Percentiles rank a stretch among this genome's conserved stretches.
Conservation (phyloP, 2,888 invertebrate genomes). For the Fragum whitleyi region DNA sequence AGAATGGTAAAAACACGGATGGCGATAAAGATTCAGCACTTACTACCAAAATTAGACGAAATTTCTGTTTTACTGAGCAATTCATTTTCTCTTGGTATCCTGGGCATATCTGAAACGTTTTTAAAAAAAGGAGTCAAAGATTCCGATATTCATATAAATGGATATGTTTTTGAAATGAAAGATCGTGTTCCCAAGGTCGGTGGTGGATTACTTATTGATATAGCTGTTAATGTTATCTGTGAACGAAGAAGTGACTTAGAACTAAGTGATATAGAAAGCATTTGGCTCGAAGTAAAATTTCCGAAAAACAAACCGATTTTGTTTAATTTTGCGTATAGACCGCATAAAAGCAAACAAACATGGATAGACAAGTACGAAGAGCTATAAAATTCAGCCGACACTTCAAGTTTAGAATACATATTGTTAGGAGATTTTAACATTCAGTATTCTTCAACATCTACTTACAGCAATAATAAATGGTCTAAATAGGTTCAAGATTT, state of each 20-base stretch:
- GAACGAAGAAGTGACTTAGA: background rate
- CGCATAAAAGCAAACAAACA: background rate
- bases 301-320: background rate
- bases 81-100: background rate
- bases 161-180: background rate
- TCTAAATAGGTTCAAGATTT: background rate
- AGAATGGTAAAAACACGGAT: background rate
- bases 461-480: background rate
- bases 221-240: background rate
- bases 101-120: background rate
- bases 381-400: too few species aligned
- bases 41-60: background rate
- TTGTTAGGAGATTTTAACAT: background rate
- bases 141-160: background rate
- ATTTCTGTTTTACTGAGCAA: background rate
- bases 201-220: background rate
- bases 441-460: background rate
- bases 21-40: background rate
- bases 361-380: too few species aligned
- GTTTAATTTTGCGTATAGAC: background rate
- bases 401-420: too few species aligned
- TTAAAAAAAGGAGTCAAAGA: background rate
- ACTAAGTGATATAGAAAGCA: background rate
- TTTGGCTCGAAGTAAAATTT: background rate
- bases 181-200: background rate